These are phyloP conservation scores for Parasteatoda tepidariorum DNA, from an alignment of 1,140 invertebrate genomes.

Conservation along the genomic window DNA sequence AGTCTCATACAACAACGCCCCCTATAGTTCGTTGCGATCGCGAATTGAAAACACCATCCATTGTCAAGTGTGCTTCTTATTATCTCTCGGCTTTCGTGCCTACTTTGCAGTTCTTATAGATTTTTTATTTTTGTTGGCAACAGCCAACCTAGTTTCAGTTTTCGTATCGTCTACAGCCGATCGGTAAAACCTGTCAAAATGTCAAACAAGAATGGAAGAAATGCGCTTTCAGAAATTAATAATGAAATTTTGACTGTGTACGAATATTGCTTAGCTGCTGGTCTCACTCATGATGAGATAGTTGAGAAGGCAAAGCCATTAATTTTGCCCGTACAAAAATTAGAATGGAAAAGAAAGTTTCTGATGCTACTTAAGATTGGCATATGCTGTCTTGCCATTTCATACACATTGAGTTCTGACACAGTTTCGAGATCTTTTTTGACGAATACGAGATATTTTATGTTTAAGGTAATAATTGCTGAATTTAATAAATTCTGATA, in stretches of 20 bases:
- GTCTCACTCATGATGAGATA: slow-evolving; percentile 55
- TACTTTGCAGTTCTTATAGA: too few species aligned
- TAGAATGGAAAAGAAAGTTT: slow-evolving; percentile 21
- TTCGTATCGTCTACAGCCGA: too few species aligned
- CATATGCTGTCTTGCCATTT: slow-evolving; percentile 38
- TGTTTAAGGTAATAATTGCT: slow-evolving; percentile 44
- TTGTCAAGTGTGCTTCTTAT: too few species aligned
- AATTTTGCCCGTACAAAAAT: slow-evolving; percentile 8
- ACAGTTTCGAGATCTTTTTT: slow-evolving; percentile 20
- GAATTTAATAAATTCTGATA: background rate
- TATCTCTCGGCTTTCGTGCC: too few species aligned
- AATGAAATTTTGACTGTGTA: slow-evolving; percentile 36
- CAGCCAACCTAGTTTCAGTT: background rate
- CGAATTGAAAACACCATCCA: too few species aligned
- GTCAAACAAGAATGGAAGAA: slow-evolving; percentile 13
- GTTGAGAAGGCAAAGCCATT: slow-evolving; percentile 30
- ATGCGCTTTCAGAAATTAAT: slow-evolving; percentile 26
- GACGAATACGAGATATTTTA: slow-evolving; percentile 17
- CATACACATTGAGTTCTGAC: slow-evolving; percentile 21
- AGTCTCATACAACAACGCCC: too few species aligned
- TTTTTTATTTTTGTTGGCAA: too few species aligned
- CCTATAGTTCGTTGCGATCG: too few species aligned
- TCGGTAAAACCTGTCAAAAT: background rate
- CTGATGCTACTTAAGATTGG: slow-evolving; percentile 23
- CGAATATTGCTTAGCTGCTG: slow-evolving; percentile 47